A percentile compares a stretch with the other conserved stretches of the same genome.
phyloP scores from a whole-genome alignment of 2,888 invertebrate species.

The Leptarthrus brevirostris region DNA sequence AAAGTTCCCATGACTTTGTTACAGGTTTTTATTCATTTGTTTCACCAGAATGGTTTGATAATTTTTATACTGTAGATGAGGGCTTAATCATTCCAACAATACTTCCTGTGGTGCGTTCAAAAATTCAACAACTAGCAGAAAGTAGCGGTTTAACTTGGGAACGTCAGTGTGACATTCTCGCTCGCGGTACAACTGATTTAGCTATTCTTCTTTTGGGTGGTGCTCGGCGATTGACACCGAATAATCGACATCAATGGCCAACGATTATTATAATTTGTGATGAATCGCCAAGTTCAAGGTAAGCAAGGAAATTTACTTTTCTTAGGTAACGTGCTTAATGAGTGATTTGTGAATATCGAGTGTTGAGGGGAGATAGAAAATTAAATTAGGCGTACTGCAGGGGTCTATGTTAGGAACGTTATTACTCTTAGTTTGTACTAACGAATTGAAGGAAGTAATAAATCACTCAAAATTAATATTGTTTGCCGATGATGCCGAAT shows the following conservation, averaged over 20 bases:
- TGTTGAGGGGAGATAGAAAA: no score
- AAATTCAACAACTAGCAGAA: slow-evolving; percentile 77
- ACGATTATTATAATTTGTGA: slow-evolving; percentile 80
- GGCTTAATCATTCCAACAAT: slow-evolving; percentile 85
- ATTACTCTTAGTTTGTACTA: no score
- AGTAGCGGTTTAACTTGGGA: slow-evolving; percentile 75
- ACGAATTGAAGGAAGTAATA: no score
- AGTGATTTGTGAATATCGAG: no score
- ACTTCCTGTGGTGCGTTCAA: slow-evolving; percentile 73
- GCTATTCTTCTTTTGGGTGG: slow-evolving; percentile 86
- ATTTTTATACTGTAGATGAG: no score
- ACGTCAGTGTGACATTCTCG: slow-evolving; percentile 80
- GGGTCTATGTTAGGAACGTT: no score
- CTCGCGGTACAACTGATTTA: slow-evolving; percentile 87
- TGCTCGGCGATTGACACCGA: slow-evolving; percentile 83
- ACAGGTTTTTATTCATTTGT: slow-evolving; percentile 56
- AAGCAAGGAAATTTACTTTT: no score
- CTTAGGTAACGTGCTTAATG: no score
- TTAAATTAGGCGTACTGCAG: no score
- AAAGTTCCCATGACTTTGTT: slow-evolving; percentile 63
- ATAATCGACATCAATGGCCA: slow-evolving; percentile 90
- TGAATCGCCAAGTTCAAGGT: slow-evolving; percentile 72
- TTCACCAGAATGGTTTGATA: slow-evolving; percentile 53
- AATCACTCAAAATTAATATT: no score
- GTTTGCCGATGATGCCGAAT: no score